Base-by-base conservation (phyloP, 2,797 vertebrate species). In the Erpetoichthys calabaricus region DNA sequence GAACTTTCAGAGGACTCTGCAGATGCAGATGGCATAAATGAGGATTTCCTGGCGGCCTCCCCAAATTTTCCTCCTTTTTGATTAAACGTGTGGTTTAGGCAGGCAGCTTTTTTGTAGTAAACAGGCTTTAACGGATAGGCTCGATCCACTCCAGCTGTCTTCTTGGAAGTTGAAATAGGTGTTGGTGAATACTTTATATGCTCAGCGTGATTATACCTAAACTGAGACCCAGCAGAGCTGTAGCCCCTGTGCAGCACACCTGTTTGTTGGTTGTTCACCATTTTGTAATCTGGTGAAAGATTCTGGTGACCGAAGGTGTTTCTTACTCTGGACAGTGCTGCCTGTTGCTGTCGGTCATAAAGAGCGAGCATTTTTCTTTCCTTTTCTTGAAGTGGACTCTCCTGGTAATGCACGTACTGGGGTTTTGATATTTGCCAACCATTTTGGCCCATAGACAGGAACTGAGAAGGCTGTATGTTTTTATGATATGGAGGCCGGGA, bases 111-210 rank as follows among this genome's bases (percentile, higher is more conserved):
- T 61, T 63, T 79, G 63, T 83, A 77, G 63, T 64, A 66, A 59
- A 92, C 71, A 3, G 89, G 85, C 68, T 91, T 89, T 51, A 84
- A 75, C 8, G 84, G 86, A 68, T 89, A 81, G 3, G 84, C 75
- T 45, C 56, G 64, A 54, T 88, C 84, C 41, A 75, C 71, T 43
- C 64, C 73, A 60, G 76, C 70, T 61, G 62, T 69, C 66, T 56
- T 70, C 47, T 63, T 76, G 45, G 56, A 56, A 57, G 64, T 56
- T 47, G 63, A 46, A 51, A 58, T 70, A 53, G 62, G 63, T 7
- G 67, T 67, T 47, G 72, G 67, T 60, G 56, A 52, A 45, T 65
- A 67, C 42, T 57, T 54, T 4, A 70, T 73, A 47, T 62, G 61
- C 51, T 62, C 57, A 57, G 59, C 50, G 57, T 60, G 62, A 47